Evolutionary conservation across 2,113 vertebrate species (phyloP).

Genomic region (chimpanzee (Pan troglodytes)): NHGRI_mPanTro3-v2.1_pri NC_072411.2:25520501-25521000

Average conservation of each 20-base stretch:
- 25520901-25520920: not conserved
- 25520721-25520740: not conserved
- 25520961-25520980: not conserved
- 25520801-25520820: not conserved
- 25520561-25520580: not conserved
- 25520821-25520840: not conserved
- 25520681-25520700: slow-evolving; percentile 36
- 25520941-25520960: not conserved
- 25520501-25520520: not conserved
- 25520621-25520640: not conserved
- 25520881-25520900: not conserved
- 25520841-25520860: not conserved
- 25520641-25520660: not conserved
- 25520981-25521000: not conserved
- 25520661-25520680: not conserved
- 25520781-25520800: not conserved
- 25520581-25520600: not conserved
- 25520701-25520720: not conserved
- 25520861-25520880: not conserved
- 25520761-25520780: not conserved
- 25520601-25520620: not conserved
- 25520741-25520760: not conserved
- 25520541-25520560: slow-evolving; percentile 9
- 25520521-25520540: slow-evolving; percentile 12
- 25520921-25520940: not conserved